These are phyloP conservation scores for Pseudeuparius sepicola DNA, from an alignment of 2,888 invertebrate species.

Conservation along the genomic window DNA sequence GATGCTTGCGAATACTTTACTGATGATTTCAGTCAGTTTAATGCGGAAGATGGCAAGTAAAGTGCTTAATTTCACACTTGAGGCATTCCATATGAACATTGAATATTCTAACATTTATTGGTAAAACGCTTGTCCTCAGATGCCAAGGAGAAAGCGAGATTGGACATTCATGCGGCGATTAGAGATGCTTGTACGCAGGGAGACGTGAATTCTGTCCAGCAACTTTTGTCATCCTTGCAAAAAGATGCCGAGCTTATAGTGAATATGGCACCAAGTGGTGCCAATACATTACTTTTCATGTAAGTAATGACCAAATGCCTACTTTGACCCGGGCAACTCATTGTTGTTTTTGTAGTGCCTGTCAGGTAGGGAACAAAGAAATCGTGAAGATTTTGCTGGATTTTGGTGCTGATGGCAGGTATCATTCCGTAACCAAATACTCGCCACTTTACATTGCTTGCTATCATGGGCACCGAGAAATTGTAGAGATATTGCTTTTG, in stretches of 20 bases:
- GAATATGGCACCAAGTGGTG: constrained; percentile 81
- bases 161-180: constrained; percentile 64
- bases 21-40: constrained; percentile 53
- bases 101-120: constrained; percentile 6
- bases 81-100: not conserved
- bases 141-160: constrained; percentile 61
- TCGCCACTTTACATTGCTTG: constrained; percentile 87
- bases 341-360: constrained; percentile 53
- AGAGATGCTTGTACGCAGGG: constrained; percentile 69
- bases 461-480: constrained; percentile 72
- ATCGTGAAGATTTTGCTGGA: constrained; percentile 70
- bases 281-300: constrained; percentile 80
- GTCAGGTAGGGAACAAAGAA: constrained; percentile 72
- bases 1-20: constrained; percentile 63
- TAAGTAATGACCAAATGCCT: too few relatives aligned
- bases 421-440: constrained; percentile 84
- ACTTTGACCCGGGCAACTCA: not conserved
- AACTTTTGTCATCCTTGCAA: constrained; percentile 51
- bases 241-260: constrained; percentile 62
- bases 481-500: constrained; percentile 63
- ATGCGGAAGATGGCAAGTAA: constrained; percentile 42
- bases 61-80: constrained; percentile 14
- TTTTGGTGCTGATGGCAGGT: constrained; percentile 78
- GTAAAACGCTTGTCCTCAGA: constrained; percentile 39
- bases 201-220: constrained; percentile 56